Conservation (phyloP, 2,888 invertebrate species). For the Scaeva pyrastri region DNA sequence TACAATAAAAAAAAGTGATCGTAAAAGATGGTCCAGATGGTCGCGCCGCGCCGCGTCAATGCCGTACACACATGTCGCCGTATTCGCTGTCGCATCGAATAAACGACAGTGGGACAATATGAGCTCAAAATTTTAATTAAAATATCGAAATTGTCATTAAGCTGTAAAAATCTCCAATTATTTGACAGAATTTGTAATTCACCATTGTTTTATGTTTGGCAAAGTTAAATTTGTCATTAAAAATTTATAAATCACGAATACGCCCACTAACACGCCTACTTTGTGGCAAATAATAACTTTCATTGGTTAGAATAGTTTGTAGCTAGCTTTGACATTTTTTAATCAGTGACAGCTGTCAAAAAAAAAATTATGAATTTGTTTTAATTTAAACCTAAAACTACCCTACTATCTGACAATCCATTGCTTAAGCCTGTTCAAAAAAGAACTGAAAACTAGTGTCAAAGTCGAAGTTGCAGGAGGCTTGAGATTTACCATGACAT, state of each 20-base stretch:
- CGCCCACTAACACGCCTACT: no score
- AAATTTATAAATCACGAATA: no score
- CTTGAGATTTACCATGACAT: constrained; percentile 54
- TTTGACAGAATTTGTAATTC: no score
- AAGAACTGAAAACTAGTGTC: constrained; percentile 41
- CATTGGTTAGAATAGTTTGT: no score
- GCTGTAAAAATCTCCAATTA: no score
- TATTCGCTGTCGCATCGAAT: neutral
- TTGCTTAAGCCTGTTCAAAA: constrained; percentile 44
- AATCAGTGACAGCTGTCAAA: no score
- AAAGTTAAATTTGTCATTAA: no score
- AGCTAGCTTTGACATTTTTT: no score
- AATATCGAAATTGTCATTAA: neutral
- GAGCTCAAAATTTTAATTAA: neutral
- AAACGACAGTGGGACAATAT: neutral
- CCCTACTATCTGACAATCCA: neutral
- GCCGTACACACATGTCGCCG: constrained; percentile 29
- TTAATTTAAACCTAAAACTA: neutral
- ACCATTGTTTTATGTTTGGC: no score
- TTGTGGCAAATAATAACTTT: no score
- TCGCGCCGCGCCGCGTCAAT: constrained; percentile 30
- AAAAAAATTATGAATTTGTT: neutral
- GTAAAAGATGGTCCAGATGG: constrained; percentile 65
- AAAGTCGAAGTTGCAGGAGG: constrained; percentile 52
- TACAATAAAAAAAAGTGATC: constrained; percentile 14